Evolutionary conservation across 1,140 invertebrate genomes (phyloP).

Genomic region (Platyscapa corneri): DNA sequence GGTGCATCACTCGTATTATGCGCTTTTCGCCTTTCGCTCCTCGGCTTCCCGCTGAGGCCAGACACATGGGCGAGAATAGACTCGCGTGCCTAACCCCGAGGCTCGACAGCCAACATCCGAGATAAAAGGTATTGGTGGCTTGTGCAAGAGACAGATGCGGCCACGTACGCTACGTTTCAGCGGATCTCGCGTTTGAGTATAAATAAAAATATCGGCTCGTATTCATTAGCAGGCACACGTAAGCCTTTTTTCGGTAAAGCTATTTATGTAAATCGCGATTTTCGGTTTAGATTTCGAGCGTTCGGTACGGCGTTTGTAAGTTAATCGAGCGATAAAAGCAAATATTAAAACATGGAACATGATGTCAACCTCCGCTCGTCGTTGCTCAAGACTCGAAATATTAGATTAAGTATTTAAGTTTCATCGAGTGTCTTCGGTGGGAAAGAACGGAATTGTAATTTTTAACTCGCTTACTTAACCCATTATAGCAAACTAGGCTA

Average conservation of each 20-base stretch:
- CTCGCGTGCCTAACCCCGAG: background rate
- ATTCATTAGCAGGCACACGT: background rate
- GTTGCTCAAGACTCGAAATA: conserved; percentile 9
- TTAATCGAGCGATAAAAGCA: background rate
- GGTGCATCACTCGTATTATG: too few species aligned
- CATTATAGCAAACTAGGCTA: conserved; percentile 4
- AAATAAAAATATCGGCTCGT: background rate
- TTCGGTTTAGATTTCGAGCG: background rate
- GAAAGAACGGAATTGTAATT: conserved; percentile 16
- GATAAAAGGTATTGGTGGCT: background rate
- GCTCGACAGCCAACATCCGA: background rate
- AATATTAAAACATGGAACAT: background rate
- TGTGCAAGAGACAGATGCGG: background rate
- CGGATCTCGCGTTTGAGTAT: background rate
- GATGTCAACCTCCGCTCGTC: background rate
- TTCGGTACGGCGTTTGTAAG: background rate
- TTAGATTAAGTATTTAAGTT: conserved; percentile 16
- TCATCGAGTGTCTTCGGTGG: background rate
- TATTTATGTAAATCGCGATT: background rate
- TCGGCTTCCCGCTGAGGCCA: background rate
- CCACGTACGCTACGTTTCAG: background rate
- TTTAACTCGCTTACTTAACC: background rate
- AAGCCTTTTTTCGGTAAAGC: background rate
- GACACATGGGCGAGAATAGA: conserved; percentile 8
- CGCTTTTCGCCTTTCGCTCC: background rate